Conservation (phyloP, 2,888 invertebrate species). For the Argyra leucocephala region DNA sequence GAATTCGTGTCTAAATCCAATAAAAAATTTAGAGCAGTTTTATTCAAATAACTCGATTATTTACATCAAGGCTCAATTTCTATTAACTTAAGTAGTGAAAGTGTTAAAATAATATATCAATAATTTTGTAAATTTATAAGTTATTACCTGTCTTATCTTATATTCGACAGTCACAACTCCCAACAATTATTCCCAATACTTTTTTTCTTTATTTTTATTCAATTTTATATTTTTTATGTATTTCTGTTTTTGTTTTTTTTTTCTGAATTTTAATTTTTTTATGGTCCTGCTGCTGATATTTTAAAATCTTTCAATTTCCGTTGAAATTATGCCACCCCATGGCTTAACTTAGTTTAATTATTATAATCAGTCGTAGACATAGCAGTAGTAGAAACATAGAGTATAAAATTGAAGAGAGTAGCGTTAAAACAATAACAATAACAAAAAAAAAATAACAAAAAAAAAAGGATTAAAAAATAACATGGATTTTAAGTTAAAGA, state of each 20-base stretch:
- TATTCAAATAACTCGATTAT: no score
- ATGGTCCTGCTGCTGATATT: neutral
- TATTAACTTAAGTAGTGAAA: no score
- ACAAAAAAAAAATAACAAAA: neutral
- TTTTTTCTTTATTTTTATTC: no score
- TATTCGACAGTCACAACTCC: no score
- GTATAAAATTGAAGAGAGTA: neutral
- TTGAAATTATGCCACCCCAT: conserved; percentile 4
- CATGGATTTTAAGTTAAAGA: neutral
- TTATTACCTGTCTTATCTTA: no score
- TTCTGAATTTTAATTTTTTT: neutral
- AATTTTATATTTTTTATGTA: no score
- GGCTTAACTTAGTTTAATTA: conserved; percentile 1
- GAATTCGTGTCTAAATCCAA: no score
- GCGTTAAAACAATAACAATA: neutral
- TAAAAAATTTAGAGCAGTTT: no score
- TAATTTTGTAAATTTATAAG: no score
- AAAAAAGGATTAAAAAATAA: conserved; percentile 2
- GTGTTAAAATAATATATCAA: no score
- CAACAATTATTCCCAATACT: no score
- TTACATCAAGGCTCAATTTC: no score
- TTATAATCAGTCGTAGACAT: neutral
- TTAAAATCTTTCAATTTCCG: neutral
- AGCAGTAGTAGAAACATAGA: neutral
- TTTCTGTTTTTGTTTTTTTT: neutral